Conservation (phyloP, 2,797 vertebrate species). For the Halcyon chelicuti region DNA sequence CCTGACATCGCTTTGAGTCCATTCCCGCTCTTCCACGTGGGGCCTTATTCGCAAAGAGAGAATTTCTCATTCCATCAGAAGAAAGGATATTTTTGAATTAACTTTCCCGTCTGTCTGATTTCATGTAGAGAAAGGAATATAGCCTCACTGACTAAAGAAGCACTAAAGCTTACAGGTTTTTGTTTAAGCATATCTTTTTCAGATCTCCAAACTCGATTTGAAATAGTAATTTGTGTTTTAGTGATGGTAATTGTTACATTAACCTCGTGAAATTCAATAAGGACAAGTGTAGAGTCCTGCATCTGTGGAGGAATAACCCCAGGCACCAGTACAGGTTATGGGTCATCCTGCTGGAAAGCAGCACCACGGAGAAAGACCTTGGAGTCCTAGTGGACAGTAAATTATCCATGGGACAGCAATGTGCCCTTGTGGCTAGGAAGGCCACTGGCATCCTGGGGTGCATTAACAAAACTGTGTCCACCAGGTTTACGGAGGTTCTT, state of each 20-base stretch:
- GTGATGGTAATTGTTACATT: background rate
- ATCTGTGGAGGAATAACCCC: no score
- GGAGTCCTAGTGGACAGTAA: no score
- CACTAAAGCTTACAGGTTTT: background rate
- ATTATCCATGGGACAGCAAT: no score
- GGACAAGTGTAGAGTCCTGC: no score
- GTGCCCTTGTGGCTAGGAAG: no score
- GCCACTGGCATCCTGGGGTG: no score
- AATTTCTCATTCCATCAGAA: background rate
- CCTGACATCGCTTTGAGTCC: background rate
- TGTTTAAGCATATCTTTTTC: background rate
- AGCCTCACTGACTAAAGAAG: background rate
- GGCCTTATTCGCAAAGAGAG: background rate
- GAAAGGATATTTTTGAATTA: background rate
- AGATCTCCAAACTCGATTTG: background rate
- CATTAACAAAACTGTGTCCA: no score
- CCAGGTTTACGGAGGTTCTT: no score
- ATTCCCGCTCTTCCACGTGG: rapidly evolving
- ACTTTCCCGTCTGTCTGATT: background rate
- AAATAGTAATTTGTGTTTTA: background rate
- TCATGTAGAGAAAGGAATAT: background rate
- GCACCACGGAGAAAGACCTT: no score
- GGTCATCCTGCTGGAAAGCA: no score
- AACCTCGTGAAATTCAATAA: no score
- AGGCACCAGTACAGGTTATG: no score